phyloP scores from a whole-genome alignment of 2,113 vertebrate species.

The Nicator chloris region DNA sequence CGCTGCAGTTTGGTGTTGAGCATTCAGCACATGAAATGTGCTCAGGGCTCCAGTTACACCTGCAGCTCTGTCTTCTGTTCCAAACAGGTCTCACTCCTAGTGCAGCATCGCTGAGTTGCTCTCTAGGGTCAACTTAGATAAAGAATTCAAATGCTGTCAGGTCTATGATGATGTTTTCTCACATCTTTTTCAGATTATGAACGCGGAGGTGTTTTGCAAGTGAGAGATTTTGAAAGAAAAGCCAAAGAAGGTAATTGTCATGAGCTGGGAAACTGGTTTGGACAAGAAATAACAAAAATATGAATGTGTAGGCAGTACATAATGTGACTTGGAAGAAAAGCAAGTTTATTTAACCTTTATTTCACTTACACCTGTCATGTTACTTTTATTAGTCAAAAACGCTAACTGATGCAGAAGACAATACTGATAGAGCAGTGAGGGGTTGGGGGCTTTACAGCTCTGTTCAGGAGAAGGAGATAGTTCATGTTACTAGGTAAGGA shows the following conservation, averaged over 20 bases:
- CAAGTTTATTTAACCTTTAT: background rate
- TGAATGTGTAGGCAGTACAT: background rate
- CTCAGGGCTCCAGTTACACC: background rate
- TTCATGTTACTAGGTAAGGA: background rate
- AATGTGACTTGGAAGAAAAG: background rate
- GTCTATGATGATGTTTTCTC: background rate
- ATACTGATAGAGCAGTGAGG: background rate
- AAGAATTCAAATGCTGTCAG: background rate
- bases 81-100: background rate
- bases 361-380: background rate
- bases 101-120: background rate
- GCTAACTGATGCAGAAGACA: background rate
- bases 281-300: background rate
- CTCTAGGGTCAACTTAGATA: background rate
- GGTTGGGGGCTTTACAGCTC: background rate
- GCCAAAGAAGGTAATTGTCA: slow-evolving; percentile 87
- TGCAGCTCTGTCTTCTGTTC: background rate
- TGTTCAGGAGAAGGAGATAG: background rate
- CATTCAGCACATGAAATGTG: background rate
- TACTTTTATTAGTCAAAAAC: background rate
- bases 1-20: background rate
- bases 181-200: slow-evolving; percentile 79
- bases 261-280: background rate
- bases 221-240: slow-evolving; percentile 87
- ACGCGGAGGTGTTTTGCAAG: slow-evolving; percentile 83